phyloP scores from a whole-genome alignment of 92 coral and sea anemone species.

The Epizoanthus fatuus region DNA sequence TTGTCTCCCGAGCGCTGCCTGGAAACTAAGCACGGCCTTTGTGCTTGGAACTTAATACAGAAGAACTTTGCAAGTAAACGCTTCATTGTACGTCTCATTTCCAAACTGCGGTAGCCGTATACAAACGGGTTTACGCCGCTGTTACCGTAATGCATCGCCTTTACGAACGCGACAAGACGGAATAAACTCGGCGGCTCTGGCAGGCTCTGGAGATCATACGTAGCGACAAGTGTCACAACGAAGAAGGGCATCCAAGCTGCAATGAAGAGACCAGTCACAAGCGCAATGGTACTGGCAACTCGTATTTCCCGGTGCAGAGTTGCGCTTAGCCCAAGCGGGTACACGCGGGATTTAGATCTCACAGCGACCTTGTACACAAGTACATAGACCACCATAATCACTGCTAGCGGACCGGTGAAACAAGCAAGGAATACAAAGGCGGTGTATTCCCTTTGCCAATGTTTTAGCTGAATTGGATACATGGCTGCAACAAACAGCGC shows the following conservation, averaged over 20 bases:
- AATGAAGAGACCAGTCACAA: constrained; percentile 83
- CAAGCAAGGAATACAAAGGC: constrained; percentile 65
- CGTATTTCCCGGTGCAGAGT: constrained; percentile 74
- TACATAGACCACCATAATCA: constrained; percentile 74
- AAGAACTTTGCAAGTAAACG: constrained; percentile 5
- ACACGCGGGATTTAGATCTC: constrained; percentile 59
- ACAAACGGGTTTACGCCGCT: constrained; percentile 67
- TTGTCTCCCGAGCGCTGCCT: constrained; percentile 25
- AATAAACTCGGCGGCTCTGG: constrained; percentile 66
- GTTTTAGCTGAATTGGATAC: constrained; percentile 79
- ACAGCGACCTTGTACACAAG: constrained; percentile 74
- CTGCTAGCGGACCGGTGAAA: constrained; percentile 75
- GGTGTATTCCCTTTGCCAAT: constrained; percentile 85
- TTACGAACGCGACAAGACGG: constrained; percentile 64
- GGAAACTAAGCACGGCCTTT: background rate
- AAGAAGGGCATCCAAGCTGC: constrained; percentile 89
- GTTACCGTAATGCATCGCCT: constrained; percentile 73
- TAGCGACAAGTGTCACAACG: constrained; percentile 65
- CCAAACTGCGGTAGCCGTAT: constrained; percentile 69
- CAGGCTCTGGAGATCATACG: constrained; percentile 65
- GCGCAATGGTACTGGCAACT: constrained; percentile 73
- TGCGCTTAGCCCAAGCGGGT: constrained; percentile 43
- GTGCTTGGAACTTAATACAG: background rate
- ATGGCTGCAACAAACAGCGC: constrained; percentile 80
- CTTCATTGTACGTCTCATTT: constrained; percentile 67